Base-by-base conservation (phyloP, 2,888 invertebrate genomes). In the Ichneumoninae sp. region DNA sequence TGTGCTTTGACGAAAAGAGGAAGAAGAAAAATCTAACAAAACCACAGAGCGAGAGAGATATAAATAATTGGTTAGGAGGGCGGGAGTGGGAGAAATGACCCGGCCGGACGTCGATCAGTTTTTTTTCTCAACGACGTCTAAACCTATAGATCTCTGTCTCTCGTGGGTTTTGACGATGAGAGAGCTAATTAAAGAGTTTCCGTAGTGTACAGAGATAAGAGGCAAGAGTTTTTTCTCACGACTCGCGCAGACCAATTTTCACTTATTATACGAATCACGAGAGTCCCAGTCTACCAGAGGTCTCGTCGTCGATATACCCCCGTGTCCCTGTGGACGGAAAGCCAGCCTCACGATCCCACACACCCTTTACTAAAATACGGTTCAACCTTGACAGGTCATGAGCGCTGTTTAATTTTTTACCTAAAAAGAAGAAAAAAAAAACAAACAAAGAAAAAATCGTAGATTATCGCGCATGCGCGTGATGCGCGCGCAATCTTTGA, bases 231-330 rank as follows among this genome's bases (percentile, higher is more conserved):
- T 65, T 79, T 83, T 85, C 80, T 77, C 78, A 83, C 70, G 83
- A 85, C 83, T 85, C 85, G 83, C 75, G 85, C 83, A 85, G 85
- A 85, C 85, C 85, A 85, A 83, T 83, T 83, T 83, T 83, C 83
- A 78, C 85, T 77, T 83, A 78, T 81, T 74, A 81, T 81, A 85
- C 69, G 73, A 84, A 68, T 77, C 77, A 81, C 30, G 30, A 26
- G 57, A 54, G 52, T 19, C 69, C 82, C 75, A 82, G 74, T 78
- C 78, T 70, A 78, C 33, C 71, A 70, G 26, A 65, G 44, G 44
- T 65, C 26, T 68, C 70, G 66, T 78, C 33, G 26, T 22, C n/a
- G 47, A 74, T 60, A 74, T 26, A 66, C 36, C 13, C 50, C 40
- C 63, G 71, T 22, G 47, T 52, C 16, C 75, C 60, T 22, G 68